Evolutionary conservation across 2,888 invertebrate genomes (phyloP).

Genomic region (Desoria tigrina): DNA sequence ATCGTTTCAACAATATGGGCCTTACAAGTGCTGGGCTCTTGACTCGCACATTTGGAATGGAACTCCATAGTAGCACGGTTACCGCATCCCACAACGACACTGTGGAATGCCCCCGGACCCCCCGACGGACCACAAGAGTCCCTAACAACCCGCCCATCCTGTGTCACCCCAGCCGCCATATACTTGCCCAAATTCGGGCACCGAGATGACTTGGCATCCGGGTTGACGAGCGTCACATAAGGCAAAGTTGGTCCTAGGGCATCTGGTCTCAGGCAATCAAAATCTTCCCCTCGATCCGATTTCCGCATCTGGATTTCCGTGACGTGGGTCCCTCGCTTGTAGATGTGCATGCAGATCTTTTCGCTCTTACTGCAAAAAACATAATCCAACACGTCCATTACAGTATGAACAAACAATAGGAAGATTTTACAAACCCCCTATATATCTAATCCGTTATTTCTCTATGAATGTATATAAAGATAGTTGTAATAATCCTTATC

Average conservation of each 20-base stretch:
- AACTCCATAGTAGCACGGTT: conserved; percentile 57
- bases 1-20: background rate
- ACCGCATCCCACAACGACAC: conserved; percentile 64
- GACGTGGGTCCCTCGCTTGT: conserved; percentile 69
- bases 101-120: conserved; percentile 53
- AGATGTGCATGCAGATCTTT: conserved; percentile 74
- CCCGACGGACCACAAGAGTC: conserved; percentile 57
- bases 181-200: conserved; percentile 67
- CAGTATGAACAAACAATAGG: no score
- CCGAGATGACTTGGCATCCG: conserved; percentile 55
- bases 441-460: no score
- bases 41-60: conserved; percentile 53
- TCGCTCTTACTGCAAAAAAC: conserved; percentile 65
- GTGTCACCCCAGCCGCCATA: conserved; percentile 61
- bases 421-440: no score
- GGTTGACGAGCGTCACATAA: conserved; percentile 45
- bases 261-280: conserved; percentile 59
- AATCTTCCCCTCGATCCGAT: conserved; percentile 36
- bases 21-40: conserved; percentile 55
- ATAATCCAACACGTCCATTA: conserved; percentile 1
- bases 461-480: no score
- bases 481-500: no score
- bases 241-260: conserved; percentile 37
- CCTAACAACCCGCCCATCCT: conserved; percentile 58
- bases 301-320: conserved; percentile 66